Percentiles rank a stretch among this genome's conserved stretches.
Conservation (phyloP, 2,797 vertebrate genomes). For the Cichlasoma orientale region DNA sequence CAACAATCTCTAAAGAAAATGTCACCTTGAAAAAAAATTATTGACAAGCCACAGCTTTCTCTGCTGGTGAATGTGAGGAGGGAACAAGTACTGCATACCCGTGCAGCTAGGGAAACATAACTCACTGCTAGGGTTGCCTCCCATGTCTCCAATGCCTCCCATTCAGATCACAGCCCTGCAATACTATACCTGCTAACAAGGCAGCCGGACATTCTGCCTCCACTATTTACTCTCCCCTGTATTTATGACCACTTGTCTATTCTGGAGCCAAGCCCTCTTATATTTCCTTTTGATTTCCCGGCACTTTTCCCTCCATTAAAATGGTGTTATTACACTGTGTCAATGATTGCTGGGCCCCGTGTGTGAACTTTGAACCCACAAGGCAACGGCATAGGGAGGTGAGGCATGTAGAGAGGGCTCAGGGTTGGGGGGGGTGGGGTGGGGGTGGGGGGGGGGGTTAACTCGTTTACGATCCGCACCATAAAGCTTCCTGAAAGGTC, state of each 20-base stretch:
- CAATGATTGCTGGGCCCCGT: conserved; percentile 69
- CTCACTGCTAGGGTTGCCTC: conserved; percentile 72
- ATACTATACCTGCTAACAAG: conserved; percentile 78
- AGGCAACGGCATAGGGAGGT: conserved; percentile 23
- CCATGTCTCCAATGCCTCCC: conserved; percentile 63
- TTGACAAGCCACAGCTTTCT: conserved; percentile 59
- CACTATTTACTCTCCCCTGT: conserved; percentile 75
- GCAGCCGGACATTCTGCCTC: conserved; percentile 69
- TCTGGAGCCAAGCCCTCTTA: conserved; percentile 50
- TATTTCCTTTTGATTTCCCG: conserved; percentile 59
- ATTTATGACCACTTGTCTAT: conserved; percentile 67
- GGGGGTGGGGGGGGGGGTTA: conserved; percentile 42
- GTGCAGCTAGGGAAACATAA: conserved; percentile 60
- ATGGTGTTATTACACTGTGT: conserved; percentile 49
- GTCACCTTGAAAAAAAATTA: conserved; percentile 67
- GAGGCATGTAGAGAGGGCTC: conserved; percentile 24
- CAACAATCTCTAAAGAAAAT: conserved; percentile 55
- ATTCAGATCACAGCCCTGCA: conserved; percentile 74
- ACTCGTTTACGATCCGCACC: conserved; percentile 64
- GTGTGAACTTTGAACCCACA: conserved; percentile 75
- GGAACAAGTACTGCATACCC: conserved; percentile 54
- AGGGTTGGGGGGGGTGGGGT: conserved; percentile 12
- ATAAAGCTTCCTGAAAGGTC: conserved; percentile 70
- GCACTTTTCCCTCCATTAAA: conserved; percentile 54
- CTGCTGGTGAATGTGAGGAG: conserved; percentile 58